Evolutionary conservation across 1,140 invertebrate species (phyloP).

Genomic region (Leguminivora glycinivorella): DNA sequence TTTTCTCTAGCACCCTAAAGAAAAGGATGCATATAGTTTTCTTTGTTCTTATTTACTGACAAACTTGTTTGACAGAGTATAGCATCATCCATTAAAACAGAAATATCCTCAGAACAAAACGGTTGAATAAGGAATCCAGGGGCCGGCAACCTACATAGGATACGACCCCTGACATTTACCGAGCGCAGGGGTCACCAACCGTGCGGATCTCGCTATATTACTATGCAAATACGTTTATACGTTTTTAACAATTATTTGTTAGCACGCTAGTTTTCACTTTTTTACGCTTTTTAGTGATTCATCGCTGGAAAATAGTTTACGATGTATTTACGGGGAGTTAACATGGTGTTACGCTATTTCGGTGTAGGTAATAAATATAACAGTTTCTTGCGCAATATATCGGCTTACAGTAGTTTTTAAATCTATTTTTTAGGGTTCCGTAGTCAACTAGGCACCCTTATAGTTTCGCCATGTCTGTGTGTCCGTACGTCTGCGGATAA

Average conservation of each 20-base stretch:
- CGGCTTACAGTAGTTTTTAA: background rate
- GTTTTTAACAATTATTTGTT: no score
- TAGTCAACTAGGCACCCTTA: no score
- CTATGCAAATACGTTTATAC: constrained; percentile 15
- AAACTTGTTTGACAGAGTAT: no score
- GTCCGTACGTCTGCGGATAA: no score
- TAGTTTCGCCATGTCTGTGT: no score
- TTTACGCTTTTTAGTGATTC: constrained; percentile 26
- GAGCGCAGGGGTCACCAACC: constrained; percentile 32
- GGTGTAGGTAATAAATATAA: constrained; percentile 2
- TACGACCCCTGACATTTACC: constrained; percentile 38
- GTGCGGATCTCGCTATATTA: background rate
- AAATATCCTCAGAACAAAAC: background rate
- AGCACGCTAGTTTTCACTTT: constrained; percentile 25
- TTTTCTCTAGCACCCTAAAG: no score
- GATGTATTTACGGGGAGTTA: constrained; percentile 13
- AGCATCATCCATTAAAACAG: background rate
- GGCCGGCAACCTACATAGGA: constrained; percentile 26
- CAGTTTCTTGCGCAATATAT: background rate
- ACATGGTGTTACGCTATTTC: constrained; percentile 11
- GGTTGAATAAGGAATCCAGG: constrained; percentile 22
- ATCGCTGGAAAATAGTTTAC: background rate
- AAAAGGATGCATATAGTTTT: no score
- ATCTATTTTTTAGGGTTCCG: no score
- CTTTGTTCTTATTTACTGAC: no score